Conservation (phyloP, 1,140 invertebrate species). For the Psix sp. region DNA sequence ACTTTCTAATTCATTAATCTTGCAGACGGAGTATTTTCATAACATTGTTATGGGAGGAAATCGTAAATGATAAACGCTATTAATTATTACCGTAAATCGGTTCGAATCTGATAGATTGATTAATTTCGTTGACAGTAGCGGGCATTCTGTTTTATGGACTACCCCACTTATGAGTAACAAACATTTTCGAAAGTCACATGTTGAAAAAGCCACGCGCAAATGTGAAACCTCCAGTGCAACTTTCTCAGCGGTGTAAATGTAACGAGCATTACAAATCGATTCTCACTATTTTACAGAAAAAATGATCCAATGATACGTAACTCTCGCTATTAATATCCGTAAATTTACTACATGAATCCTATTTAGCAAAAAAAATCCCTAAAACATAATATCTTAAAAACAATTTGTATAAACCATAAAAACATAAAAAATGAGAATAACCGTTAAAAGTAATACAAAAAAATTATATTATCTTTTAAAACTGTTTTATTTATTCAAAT, state of each 20-base stretch:
- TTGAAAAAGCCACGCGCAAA: slow-evolving; percentile 30
- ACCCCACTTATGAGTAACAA: slow-evolving; percentile 26
- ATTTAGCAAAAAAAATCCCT: too few relatives aligned
- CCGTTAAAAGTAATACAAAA: too few relatives aligned
- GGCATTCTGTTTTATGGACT: slow-evolving; percentile 6
- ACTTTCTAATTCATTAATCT: slow-evolving; percentile 59
- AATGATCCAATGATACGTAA: background rate
- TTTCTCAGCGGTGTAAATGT: slow-evolving; percentile 39
- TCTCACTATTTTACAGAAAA: slow-evolving; percentile 16
- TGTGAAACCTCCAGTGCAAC: slow-evolving; percentile 25
- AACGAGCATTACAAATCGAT: slow-evolving; percentile 49
- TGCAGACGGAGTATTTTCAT: slow-evolving; percentile 36
- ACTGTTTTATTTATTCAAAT: too few relatives aligned
- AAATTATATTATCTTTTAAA: too few relatives aligned
- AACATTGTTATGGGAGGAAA: slow-evolving; percentile 36
- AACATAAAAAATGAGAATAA: too few relatives aligned
- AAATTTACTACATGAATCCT: too few relatives aligned
- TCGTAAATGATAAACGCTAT: slow-evolving; percentile 52
- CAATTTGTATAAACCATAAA: too few relatives aligned
- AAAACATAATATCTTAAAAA: too few relatives aligned
- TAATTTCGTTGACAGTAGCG: slow-evolving; percentile 47
- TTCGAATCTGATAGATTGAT: slow-evolving; percentile 35
- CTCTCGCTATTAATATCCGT: too few relatives aligned
- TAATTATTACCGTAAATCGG: slow-evolving; percentile 38
- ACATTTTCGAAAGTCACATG: slow-evolving; percentile 39